These are phyloP conservation scores for Belonocnema kinseyi DNA, from an alignment of 1,140 invertebrate genomes.

Conservation along the genomic window DNA sequence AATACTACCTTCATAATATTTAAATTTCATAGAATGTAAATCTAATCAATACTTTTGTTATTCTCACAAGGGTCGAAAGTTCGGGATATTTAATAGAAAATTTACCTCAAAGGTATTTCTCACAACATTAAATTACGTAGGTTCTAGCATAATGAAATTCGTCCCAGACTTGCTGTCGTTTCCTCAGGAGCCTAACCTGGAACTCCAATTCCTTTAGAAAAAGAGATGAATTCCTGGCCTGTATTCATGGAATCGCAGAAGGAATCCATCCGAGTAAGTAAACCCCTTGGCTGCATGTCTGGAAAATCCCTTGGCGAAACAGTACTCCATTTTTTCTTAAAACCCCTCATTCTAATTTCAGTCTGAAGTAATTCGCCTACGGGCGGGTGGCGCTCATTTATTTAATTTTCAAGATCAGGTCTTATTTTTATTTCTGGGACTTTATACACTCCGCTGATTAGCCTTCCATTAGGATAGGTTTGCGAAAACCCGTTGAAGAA, in stretches of 20 bases:
- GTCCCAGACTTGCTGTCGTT: constrained; percentile 10
- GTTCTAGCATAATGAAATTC: constrained; percentile 24
- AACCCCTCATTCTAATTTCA: constrained; percentile 21
- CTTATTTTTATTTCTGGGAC: constrained; percentile 62
- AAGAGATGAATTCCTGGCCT: constrained; percentile 30
- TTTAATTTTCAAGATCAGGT: constrained; percentile 62
- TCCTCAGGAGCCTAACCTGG: constrained; percentile 40
- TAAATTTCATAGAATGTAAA: too few relatives aligned
- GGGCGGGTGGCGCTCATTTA: constrained; percentile 53
- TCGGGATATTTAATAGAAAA: not conserved
- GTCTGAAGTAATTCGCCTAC: constrained; percentile 18
- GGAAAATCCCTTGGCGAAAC: constrained; percentile 34
- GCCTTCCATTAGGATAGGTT: constrained; percentile 44
- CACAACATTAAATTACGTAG: not conserved
- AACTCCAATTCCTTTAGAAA: constrained; percentile 57
- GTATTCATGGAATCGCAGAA: constrained; percentile 29
- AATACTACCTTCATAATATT: too few relatives aligned
- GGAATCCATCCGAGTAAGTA: constrained; percentile 64
- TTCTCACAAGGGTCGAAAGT: not conserved
- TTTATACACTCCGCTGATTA: constrained; percentile 71
- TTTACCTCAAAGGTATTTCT: not conserved
- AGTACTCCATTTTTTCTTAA: constrained; percentile 14
- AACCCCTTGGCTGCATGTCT: constrained; percentile 41
- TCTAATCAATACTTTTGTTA: not conserved
- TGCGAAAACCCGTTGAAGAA: constrained; percentile 42